Percentiles rank a stretch among this genome's conserved stretches.
These are phyloP conservation scores for Eucera pruinosa DNA, from an alignment of 2,888 invertebrate genomes.

Conservation along the genomic window DNA sequence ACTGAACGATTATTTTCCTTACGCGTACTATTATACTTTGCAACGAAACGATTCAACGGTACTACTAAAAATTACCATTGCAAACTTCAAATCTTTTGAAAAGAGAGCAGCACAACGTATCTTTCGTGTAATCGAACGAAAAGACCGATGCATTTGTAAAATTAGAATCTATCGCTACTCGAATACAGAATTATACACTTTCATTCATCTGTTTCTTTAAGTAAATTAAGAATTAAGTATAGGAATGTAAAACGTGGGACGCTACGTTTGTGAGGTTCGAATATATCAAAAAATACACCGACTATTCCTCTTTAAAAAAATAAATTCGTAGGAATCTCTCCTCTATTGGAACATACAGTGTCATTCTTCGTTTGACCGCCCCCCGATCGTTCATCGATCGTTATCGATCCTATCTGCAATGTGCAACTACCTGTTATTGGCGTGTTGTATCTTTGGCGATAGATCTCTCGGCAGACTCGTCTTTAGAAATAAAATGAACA, in stretches of 20 bases:
- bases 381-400: constrained; percentile 19
- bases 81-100: not conserved
- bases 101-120: not conserved
- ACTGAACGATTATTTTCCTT: constrained; percentile 18
- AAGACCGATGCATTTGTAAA: not conserved
- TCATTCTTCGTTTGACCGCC: not conserved
- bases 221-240: not conserved
- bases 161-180: not conserved
- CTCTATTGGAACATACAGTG: constrained; percentile 13
- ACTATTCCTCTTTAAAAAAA: constrained; percentile 24
- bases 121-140: not conserved
- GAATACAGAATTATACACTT: no score
- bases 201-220: no score
- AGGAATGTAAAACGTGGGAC: not conserved
- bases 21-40: not conserved
- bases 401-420: constrained; percentile 14
- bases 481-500: constrained; percentile 62
- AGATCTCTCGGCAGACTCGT: constrained; percentile 43
- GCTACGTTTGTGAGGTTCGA: constrained; percentile 2
- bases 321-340: constrained; percentile 34
- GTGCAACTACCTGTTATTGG: constrained; percentile 37
- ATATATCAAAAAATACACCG: constrained; percentile 34
- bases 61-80: not conserved
- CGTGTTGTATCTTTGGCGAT: constrained; percentile 25
- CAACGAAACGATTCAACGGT: constrained; percentile 2